Conservation (phyloP, 2,888 invertebrate species). For the Cyclophora punctaria region DNA sequence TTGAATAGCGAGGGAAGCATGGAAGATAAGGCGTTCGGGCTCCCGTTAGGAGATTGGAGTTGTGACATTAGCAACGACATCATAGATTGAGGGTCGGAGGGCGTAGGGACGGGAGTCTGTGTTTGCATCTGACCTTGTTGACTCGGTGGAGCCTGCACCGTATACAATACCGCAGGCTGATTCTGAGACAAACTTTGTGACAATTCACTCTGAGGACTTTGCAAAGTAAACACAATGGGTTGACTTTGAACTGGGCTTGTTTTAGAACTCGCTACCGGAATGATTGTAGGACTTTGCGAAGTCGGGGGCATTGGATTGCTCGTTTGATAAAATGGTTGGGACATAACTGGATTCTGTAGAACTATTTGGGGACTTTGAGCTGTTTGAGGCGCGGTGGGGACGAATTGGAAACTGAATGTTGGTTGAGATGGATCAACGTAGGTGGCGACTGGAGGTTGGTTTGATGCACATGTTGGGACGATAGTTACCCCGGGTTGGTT, state of each 20-base stretch:
- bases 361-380: conserved; percentile 6
- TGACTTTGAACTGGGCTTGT: conserved; percentile 7
- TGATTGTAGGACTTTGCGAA: conserved; percentile 7
- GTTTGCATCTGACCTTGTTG: conserved; percentile 4
- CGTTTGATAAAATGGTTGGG: conserved; percentile 1
- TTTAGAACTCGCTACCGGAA: conserved; percentile 5
- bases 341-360: conserved; percentile 1
- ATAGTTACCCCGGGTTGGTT: conserved; percentile 1
- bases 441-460: conserved; percentile 1
- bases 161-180: conserved; percentile 22
- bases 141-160: conserved; percentile 23
- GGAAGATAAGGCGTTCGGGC: conserved; percentile 10
- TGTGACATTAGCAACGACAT: conserved; percentile 28
- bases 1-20: conserved; percentile 17
- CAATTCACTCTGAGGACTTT: conserved; percentile 7
- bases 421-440: conserved; percentile 9
- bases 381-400: conserved; percentile 8
- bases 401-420: conserved; percentile 10
- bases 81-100: conserved; percentile 22
- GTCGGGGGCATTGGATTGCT: conserved; percentile 1
- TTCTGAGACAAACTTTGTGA: conserved; percentile 7
- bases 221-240: conserved; percentile 14
- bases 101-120: neutral
- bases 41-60: conserved; percentile 14
- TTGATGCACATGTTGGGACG: neutral